Base-by-base conservation (phyloP, 1,140 invertebrate species). In the Papilio xuthus region DNA sequence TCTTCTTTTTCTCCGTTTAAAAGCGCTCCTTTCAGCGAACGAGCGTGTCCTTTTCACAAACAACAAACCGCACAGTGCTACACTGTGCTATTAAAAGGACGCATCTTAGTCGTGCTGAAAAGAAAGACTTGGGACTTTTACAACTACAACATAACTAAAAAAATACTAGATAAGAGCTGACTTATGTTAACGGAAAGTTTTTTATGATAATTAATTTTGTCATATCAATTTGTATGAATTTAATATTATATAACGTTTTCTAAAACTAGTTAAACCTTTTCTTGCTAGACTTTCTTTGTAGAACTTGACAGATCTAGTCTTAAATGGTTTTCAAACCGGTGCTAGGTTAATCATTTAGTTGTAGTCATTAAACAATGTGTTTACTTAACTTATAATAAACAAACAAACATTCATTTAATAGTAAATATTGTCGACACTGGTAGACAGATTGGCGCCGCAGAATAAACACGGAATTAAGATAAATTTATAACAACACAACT, bases 361-460 rank as follows among this genome's bases (percentile, higher is more conserved):
- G 3, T 26, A 28, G 60, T 67, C 60, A 32, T 18, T 28, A 28
- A 67, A 28, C 4, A 26, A 4, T 28, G 23, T 67, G 4, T 15
- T 26, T 15, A 67, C 12, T 32, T 67, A 28, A 60, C 10, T 60
- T 26, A 60, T 60, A 4, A 32, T 32, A 1, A 63, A 63, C 23
- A 28, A 67, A 67, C 26, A 67, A 67, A 67, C 60, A 28, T 28
- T 67, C 1, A 60, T 26, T 56, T 23, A 23, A 56, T 20, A 26
- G 56, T 60, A 60, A 73, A 73, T 47, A 73, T 26, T 73, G 18
- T 42, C 47, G 42, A 56, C 32, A 37, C 32, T 53, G 15, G 74
- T 37, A 76, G 74, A 67, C 74, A 23, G 18, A 32, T 76, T 76
- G 74, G 74, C 74, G 74, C 74, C 74, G n/a, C 15, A 63, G 74